Conservation (phyloP, 2,113 vertebrate genomes). For the Petaurus breviceps region DNA sequence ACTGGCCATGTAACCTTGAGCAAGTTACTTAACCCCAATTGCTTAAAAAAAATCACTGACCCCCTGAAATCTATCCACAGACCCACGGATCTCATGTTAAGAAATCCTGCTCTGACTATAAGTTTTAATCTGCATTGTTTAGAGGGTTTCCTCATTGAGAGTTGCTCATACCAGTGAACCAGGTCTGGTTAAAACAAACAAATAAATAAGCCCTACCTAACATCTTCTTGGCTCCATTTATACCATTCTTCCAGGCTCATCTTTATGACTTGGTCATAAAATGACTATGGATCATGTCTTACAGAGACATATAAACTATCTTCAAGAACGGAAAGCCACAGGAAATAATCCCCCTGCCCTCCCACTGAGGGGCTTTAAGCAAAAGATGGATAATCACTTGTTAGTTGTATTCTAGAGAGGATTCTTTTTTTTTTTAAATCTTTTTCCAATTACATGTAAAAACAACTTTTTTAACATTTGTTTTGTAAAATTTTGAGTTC, state of each 20-base stretch:
- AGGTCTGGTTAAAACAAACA: background rate
- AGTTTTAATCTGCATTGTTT: background rate
- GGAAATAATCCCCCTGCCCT: background rate
- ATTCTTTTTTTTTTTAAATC: background rate
- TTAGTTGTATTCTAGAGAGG: background rate
- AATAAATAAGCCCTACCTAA: background rate
- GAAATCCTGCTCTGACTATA: background rate
- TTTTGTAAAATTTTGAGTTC: background rate
- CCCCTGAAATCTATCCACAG: background rate
- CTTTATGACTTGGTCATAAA: background rate
- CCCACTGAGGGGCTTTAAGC: background rate
- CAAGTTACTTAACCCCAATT: too few species aligned
- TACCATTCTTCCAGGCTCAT: background rate
- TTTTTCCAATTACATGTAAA: background rate
- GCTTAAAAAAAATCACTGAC: background rate
- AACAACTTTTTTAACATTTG: background rate
- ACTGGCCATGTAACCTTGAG: too few species aligned
- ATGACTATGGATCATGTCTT: background rate
- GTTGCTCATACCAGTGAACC: background rate
- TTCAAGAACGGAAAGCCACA: background rate
- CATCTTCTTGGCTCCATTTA: background rate
- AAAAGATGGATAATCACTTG: background rate
- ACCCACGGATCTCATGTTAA: background rate
- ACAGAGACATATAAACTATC: background rate
- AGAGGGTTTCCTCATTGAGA: background rate